Conservation (phyloP, 2,797 vertebrate genomes). For the Remorina albescens region DNA sequence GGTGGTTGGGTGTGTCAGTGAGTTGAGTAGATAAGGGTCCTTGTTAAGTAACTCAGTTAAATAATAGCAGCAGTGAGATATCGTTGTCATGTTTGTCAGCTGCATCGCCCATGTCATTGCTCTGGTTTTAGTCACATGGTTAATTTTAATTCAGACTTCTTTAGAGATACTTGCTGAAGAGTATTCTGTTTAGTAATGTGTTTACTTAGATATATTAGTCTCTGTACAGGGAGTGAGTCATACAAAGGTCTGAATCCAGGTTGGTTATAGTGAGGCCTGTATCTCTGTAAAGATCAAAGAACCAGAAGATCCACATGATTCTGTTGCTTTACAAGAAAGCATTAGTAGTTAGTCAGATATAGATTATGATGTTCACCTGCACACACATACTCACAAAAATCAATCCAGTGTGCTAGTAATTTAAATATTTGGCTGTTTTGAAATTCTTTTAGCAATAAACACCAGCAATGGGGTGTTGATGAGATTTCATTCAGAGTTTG, state of each 20-base stretch:
- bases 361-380: background rate
- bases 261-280: no score
- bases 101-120: background rate
- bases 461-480: no score
- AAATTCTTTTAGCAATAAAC: background rate
- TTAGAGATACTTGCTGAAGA: background rate
- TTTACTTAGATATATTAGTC: conserved; percentile 15
- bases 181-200: background rate
- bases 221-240: conserved; percentile 13
- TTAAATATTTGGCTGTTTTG: background rate
- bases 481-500: background rate
- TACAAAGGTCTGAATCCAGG: conserved; percentile 33
- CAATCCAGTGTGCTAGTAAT: background rate
- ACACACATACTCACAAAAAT: background rate
- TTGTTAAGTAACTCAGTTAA: conserved; percentile 51
- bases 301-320: conserved; percentile 7
- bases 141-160: conserved; percentile 14
- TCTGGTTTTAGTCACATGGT: background rate
- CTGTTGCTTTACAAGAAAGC: background rate
- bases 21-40: conserved; percentile 51
- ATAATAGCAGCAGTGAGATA: conserved; percentile 30
- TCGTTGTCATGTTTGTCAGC: conserved; percentile 29
- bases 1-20: conserved; percentile 53
- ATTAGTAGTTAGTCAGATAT: conserved; percentile 17
- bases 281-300: conserved; percentile 29